These are phyloP conservation scores for Pocillopora meandrina DNA, from an alignment of 92 coral and sea anemone species.

Conservation along the genomic window DNA sequence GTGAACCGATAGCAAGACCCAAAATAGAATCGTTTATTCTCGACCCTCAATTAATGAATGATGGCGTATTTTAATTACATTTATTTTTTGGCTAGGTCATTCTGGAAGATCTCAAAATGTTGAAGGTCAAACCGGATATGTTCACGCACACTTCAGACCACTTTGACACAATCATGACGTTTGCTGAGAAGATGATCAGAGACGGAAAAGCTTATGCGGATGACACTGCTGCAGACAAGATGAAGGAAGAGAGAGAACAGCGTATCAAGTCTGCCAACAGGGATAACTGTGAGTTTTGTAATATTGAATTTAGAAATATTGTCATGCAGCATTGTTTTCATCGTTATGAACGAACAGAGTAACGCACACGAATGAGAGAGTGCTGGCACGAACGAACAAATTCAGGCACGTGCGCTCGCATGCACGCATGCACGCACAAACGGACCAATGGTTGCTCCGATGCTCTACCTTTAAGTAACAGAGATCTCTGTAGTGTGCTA, in stretches of 20 bases:
- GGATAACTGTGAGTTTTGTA: slow-evolving; percentile 82
- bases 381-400: too few relatives aligned
- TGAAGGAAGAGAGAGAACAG: slow-evolving; percentile 94
- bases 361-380: too few relatives aligned
- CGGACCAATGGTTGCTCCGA: too few relatives aligned
- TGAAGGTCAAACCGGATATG: slow-evolving; percentile 77
- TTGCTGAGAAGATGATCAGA: slow-evolving; percentile 85
- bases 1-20: too few relatives aligned
- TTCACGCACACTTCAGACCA: slow-evolving; percentile 97
- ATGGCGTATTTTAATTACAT: too few relatives aligned
- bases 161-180: slow-evolving; percentile 79
- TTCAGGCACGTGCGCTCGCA: too few relatives aligned
- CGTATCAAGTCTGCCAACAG: slow-evolving; percentile 78
- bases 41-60: too few relatives aligned
- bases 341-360: too few relatives aligned
- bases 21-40: too few relatives aligned
- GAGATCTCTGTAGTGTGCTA: too few relatives aligned
- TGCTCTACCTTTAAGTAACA: too few relatives aligned
- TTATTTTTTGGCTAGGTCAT: slow-evolving; percentile 63
- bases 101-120: slow-evolving; percentile 87
- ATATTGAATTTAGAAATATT: neutral
- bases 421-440: too few relatives aligned
- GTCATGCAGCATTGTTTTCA: neutral
- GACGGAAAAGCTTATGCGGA: slow-evolving; percentile 88
- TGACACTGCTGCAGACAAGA: slow-evolving; percentile 90